A percentile compares a stretch with the other conserved stretches of the same genome.
phyloP scores from a whole-genome alignment of 2,113 vertebrate genomes.

The Nematolebias whitei region DNA sequence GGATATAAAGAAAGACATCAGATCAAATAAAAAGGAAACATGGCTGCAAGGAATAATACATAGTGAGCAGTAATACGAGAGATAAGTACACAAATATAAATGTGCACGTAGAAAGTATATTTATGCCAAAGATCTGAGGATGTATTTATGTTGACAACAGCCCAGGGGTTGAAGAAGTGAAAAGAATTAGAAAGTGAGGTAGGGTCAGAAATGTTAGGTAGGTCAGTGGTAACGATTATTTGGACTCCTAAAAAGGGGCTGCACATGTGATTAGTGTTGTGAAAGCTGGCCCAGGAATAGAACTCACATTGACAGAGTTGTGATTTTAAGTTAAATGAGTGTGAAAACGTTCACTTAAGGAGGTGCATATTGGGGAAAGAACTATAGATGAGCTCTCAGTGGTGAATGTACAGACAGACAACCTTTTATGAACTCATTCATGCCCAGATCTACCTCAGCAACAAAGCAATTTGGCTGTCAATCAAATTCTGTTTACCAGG shows the following conservation, averaged over 20 bases:
- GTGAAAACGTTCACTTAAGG: background rate
- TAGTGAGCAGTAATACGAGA: background rate
- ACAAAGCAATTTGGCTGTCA: background rate
- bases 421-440: too few relatives aligned
- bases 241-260: background rate
- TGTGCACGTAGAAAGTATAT: background rate
- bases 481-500: background rate
- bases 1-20: constrained; percentile 3
- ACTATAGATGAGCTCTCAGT: background rate
- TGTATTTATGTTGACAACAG: background rate
- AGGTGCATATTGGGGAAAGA: background rate
- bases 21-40: background rate
- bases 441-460: too few relatives aligned
- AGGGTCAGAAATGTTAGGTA: constrained; percentile 1
- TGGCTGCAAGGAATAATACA: background rate
- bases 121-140: background rate
- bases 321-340: background rate
- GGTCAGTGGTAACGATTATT: constrained; percentile 6
- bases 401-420: background rate
- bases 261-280: background rate
- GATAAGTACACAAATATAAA: background rate
- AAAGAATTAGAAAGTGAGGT: background rate
- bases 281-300: background rate
- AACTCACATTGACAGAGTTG: background rate
- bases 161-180: background rate